phyloP scores from a whole-genome alignment of 2,888 invertebrate species.

The Hoplodrina ambigua region DNA sequence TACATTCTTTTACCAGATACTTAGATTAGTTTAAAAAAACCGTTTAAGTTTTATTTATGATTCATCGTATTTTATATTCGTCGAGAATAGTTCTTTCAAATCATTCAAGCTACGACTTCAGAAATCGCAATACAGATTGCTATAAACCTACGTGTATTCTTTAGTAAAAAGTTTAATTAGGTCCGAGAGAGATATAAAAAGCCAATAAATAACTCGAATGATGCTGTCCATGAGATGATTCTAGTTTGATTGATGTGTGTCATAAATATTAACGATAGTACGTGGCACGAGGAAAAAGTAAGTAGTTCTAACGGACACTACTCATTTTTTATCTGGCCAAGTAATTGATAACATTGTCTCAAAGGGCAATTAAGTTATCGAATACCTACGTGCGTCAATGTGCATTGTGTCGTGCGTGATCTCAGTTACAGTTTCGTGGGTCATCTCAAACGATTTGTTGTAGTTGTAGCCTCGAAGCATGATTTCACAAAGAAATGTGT shows the following conservation, averaged over 20 bases:
- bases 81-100: too few species aligned
- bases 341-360: slow-evolving; percentile 71
- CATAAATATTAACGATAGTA: slow-evolving; percentile 47
- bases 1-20: too few species aligned
- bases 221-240: slow-evolving; percentile 24
- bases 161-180: slow-evolving; percentile 20
- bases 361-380: slow-evolving; percentile 77
- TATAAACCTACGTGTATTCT: neutral
- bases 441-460: slow-evolving; percentile 5
- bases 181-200: slow-evolving; percentile 16
- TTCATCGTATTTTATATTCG: too few species aligned
- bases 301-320: slow-evolving; percentile 48
- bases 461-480: slow-evolving; percentile 13
- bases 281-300: slow-evolving; percentile 49
- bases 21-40: too few species aligned
- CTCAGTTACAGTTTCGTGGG: slow-evolving; percentile 18
- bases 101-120: neutral
- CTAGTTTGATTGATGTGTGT: slow-evolving; percentile 51
- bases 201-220: slow-evolving; percentile 39
- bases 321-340: slow-evolving; percentile 66
- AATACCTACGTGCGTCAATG: slow-evolving; percentile 71
- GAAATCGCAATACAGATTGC: neutral
- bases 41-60: too few species aligned
- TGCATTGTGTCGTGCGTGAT: slow-evolving; percentile 44
- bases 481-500: slow-evolving; percentile 12